These are phyloP conservation scores for Tortricodes alternella DNA, from an alignment of 2,888 invertebrate species.

Conservation along the genomic window DNA sequence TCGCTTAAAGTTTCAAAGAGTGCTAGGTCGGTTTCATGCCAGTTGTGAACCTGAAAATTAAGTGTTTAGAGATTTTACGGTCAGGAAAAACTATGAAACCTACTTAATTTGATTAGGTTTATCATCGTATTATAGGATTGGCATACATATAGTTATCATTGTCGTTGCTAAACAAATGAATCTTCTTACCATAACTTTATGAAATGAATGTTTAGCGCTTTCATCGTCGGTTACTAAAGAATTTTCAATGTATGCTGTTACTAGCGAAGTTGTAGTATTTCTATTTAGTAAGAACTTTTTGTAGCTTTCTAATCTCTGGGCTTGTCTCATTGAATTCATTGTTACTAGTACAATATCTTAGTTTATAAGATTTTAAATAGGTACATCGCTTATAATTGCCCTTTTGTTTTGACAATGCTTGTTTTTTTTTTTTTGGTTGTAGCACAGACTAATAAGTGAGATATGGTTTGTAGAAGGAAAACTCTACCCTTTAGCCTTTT, in stretches of 20 bases:
- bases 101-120: too few relatives aligned
- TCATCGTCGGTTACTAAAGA: constrained; percentile 58
- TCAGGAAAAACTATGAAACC: too few relatives aligned
- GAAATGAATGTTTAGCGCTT: constrained; percentile 57
- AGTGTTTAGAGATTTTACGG: too few relatives aligned
- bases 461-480: too few relatives aligned
- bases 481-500: too few relatives aligned
- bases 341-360: background rate
- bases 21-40: constrained; percentile 49
- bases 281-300: constrained; percentile 90
- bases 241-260: constrained; percentile 59
- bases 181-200: constrained; percentile 66
- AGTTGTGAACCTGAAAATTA: constrained; percentile 67
- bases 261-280: constrained; percentile 42
- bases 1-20: constrained; percentile 57
- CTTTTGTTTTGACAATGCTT: too few relatives aligned
- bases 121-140: too few relatives aligned
- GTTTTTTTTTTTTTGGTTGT: too few relatives aligned
- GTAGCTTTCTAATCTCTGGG: constrained; percentile 80
- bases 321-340: constrained; percentile 38
- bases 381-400: too few relatives aligned
- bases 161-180: background rate
- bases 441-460: too few relatives aligned
- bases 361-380: background rate
- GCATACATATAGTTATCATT: too few relatives aligned